Evolutionary conservation across 1,140 invertebrate species (phyloP).

Genomic region (Drosophila lowei): DNA sequence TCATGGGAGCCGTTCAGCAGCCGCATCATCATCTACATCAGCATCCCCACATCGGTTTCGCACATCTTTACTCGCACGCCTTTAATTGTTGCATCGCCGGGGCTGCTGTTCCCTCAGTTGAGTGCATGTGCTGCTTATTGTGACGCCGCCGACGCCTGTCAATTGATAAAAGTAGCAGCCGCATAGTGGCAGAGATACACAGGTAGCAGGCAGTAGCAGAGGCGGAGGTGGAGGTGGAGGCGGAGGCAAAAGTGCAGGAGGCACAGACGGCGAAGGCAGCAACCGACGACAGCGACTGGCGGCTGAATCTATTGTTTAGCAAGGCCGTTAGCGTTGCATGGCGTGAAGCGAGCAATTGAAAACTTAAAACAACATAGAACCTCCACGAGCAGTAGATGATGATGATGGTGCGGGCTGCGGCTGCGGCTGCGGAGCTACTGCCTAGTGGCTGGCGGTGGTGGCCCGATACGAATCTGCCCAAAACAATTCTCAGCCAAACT

Average conservation of each 20-base stretch:
- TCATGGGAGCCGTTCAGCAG: conserved; percentile 66
- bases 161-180: conserved; percentile 71
- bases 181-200: no score
- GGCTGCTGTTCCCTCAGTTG: conserved; percentile 57
- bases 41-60: conserved; percentile 35
- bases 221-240: no score
- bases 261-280: neutral
- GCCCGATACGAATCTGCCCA: conserved; percentile 63
- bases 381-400: conserved; percentile 12
- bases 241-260: no score
- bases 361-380: conserved; percentile 33
- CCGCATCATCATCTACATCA: conserved; percentile 42
- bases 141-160: conserved; percentile 63
- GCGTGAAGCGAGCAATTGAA: conserved; percentile 66
- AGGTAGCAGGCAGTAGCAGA: conserved; percentile 6
- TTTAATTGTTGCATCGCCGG: conserved; percentile 72
- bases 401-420: no score
- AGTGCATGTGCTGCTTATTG: conserved; percentile 67
- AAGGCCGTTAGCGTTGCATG: conserved; percentile 81
- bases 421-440: conserved; percentile 15
- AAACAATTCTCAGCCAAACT: conserved; percentile 69
- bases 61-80: conserved; percentile 59
- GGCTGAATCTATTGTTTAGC: conserved; percentile 75
- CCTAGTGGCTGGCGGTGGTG: conserved; percentile 9
- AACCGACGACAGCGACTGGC: conserved; percentile 26